These are phyloP conservation scores for Anguilla rostrata DNA, from an alignment of 2,113 vertebrate genomes.

Conservation along the genomic window DNA sequence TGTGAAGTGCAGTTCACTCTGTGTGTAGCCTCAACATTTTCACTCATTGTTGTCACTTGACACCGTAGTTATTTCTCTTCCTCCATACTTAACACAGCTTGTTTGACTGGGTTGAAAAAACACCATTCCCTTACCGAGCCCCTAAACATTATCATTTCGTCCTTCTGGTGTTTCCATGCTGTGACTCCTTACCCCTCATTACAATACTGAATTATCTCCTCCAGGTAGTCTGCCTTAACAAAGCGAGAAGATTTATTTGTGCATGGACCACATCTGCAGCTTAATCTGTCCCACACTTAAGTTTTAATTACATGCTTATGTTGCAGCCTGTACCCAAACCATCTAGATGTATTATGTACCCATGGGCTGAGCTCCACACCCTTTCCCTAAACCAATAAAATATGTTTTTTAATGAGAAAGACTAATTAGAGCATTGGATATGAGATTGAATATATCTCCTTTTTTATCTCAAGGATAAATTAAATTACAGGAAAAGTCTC, in stretches of 20 bases:
- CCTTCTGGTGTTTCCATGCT: constrained; percentile 2
- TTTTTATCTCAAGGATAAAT: constrained; percentile 51
- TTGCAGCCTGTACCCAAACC: constrained; percentile 43
- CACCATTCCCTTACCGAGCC: background rate
- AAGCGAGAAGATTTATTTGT: constrained; percentile 21
- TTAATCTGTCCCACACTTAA: constrained; percentile 53
- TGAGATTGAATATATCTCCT: constrained; percentile 48
- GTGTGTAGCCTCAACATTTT: background rate
- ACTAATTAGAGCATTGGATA: constrained; percentile 61
- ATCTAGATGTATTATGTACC: constrained; percentile 54
- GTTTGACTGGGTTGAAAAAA: background rate
- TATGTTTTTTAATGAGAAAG: constrained; percentile 51
- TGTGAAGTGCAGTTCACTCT: background rate
- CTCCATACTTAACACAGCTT: background rate
- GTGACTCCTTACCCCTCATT: background rate
- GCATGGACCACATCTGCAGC: constrained; percentile 44
- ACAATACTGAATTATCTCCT: constrained; percentile 32
- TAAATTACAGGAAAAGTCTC: constrained; percentile 49
- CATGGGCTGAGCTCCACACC: constrained; percentile 46
- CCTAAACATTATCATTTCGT: background rate
- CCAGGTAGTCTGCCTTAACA: constrained; percentile 16
- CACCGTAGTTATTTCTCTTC: background rate
- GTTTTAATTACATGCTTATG: constrained; percentile 60
- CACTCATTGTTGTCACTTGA: background rate
- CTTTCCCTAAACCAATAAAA: constrained; percentile 61